These are phyloP conservation scores for Acrocephalus arundinaceus DNA, from an alignment of 2,113 vertebrate genomes.

Conservation along the genomic window DNA sequence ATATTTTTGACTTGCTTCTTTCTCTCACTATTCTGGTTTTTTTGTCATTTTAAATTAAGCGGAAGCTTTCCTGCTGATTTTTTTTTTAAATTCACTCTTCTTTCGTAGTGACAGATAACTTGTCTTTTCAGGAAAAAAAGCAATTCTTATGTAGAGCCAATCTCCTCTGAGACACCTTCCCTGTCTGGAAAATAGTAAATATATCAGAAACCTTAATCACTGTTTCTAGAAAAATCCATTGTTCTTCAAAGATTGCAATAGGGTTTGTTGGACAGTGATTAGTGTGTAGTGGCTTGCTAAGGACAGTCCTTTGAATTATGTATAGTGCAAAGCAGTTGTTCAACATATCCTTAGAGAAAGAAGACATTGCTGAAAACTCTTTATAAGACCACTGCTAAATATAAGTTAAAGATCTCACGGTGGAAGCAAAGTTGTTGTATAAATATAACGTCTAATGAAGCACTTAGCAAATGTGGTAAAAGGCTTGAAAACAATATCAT, in stretches of 20 bases:
- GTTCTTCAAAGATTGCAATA: not conserved
- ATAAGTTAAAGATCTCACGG: not conserved
- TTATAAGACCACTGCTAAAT: not conserved
- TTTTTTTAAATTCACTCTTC: not conserved
- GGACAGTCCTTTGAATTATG: not conserved
- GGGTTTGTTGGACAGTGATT: not conserved
- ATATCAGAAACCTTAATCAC: not conserved
- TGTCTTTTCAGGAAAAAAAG: not conserved
- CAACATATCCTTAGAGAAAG: not conserved
- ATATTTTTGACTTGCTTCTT: not conserved
- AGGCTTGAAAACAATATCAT: not conserved
- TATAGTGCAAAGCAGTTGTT: not conserved
- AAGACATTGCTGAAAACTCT: not conserved
- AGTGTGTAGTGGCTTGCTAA: not conserved
- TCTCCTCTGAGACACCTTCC: not conserved
- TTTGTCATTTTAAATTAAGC: not conserved
- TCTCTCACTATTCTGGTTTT: not conserved
- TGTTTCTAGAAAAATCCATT: not conserved
- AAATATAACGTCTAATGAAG: not conserved
- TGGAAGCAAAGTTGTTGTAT: not conserved
- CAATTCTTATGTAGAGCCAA: not conserved
- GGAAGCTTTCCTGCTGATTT: not conserved
- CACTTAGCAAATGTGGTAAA: not conserved
- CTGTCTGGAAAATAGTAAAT: not conserved
- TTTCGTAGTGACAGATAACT: not conserved